Percentiles rank a stretch among this genome's conserved stretches.
phyloP scores from a whole-genome alignment of 2,888 invertebrate genomes.

The Monochamus alternatus region DNA sequence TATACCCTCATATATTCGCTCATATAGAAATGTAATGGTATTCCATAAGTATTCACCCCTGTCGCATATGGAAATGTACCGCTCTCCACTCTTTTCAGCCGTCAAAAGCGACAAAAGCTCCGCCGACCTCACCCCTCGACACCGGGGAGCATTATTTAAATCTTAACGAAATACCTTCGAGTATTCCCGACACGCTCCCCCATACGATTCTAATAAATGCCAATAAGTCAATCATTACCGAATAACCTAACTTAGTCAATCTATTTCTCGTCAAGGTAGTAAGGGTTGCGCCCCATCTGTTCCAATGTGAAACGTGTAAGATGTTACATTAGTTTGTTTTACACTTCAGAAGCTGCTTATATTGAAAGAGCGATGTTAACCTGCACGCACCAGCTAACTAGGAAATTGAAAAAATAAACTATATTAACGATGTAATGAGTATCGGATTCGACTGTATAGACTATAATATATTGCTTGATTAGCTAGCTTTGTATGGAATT shows the following conservation, averaged over 20 bases:
- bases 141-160: slow-evolving; percentile 60
- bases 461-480: too few species aligned
- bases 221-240: slow-evolving; percentile 56
- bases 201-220: slow-evolving; percentile 55
- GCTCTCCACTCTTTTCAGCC: slow-evolving; percentile 49
- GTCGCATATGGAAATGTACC: slow-evolving; percentile 61
- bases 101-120: slow-evolving; percentile 57
- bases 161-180: slow-evolving; percentile 61
- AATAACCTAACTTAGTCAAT: slow-evolving; percentile 55
- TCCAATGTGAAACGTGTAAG: slow-evolving; percentile 25
- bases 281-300: slow-evolving; percentile 12
- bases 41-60: slow-evolving; percentile 61
- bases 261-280: slow-evolving; percentile 50
- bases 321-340: slow-evolving; percentile 21
- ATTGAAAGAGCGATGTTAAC: slow-evolving; percentile 7
- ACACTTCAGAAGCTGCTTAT: neutral
- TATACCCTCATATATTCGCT: slow-evolving; percentile 38
- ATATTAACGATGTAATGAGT: too few species aligned
- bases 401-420: too few species aligned
- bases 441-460: too few species aligned
- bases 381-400: too few species aligned
- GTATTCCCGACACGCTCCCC: slow-evolving; percentile 53
- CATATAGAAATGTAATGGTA: slow-evolving; percentile 57
- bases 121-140: slow-evolving; percentile 53
- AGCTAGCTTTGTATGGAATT: too few species aligned